phyloP scores from a whole-genome alignment of 2,113 vertebrate species.

The Ptychochromis oligacanthus region DNA sequence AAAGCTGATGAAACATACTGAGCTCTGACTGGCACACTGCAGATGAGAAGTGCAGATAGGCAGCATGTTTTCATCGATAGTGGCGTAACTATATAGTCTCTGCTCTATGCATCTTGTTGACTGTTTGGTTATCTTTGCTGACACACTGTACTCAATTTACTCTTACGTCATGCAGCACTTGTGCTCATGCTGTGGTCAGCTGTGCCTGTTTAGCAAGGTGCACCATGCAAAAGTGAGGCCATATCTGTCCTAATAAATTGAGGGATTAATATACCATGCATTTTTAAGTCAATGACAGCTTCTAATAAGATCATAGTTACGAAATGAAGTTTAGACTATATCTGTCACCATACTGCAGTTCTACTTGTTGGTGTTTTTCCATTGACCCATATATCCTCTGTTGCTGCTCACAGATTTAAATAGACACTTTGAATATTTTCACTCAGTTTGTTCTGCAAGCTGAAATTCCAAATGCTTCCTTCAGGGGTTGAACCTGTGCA shows the following conservation, averaged over 20 bases:
- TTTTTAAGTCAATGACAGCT: slow-evolving; percentile 15
- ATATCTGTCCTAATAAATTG: slow-evolving; percentile 9
- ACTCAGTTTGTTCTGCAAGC: not conserved
- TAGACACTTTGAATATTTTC: not conserved
- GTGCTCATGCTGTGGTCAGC: slow-evolving; percentile 32
- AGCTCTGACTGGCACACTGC: not conserved
- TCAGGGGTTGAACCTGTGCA: slow-evolving; percentile 34
- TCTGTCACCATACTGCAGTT: not conserved
- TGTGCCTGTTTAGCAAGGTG: slow-evolving; percentile 30
- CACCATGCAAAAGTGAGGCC: slow-evolving; percentile 15
- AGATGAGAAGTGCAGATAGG: slow-evolving; percentile 12
- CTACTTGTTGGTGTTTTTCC: not conserved
- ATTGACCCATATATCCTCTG: not conserved
- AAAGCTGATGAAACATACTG: not conserved
- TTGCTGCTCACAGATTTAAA: not conserved
- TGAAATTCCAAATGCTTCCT: slow-evolving; percentile 12
- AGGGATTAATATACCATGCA: slow-evolving; percentile 21
- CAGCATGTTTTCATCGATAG: slow-evolving; percentile 9
- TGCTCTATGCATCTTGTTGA: slow-evolving; percentile 14
- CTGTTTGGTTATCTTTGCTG: slow-evolving; percentile 6
- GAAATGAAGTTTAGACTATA: not conserved
- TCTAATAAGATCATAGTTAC: not conserved
- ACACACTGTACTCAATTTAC: not conserved
- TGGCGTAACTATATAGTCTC: not conserved
- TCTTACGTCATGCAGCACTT: slow-evolving; percentile 2